Base-by-base conservation (phyloP, 2,113 vertebrate species). In the Notiomystis cincta region DNA sequence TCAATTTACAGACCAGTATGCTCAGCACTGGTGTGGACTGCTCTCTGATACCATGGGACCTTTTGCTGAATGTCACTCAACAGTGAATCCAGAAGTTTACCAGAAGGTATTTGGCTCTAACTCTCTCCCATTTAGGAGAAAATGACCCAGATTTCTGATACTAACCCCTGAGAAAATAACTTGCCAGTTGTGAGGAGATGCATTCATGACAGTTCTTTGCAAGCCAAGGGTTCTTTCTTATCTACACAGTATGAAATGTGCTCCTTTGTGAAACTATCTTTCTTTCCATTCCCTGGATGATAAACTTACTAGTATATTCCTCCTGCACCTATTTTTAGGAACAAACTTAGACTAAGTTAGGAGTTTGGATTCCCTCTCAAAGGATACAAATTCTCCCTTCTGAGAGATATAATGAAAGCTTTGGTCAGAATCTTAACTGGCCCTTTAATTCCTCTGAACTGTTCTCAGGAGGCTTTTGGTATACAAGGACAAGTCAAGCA, bases 11-110 rank as follows among this genome's bases (percentile, higher is more conserved):
- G 99, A 98, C 80, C 97, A 97, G 70, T 99, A 98, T 35, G 99
- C 99, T 15, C 92, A 98, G 89, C 97, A 98, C 78, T 99, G 99
- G 99, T 99, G 99, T 65, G 98, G 98, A 45, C 97, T 96, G 90
- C 97, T 99, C 17, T 96, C 94, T 0, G 98, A 99, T 27, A 61
- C 97, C 5, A 24, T 6, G 0, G 98, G 98, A 67, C 96, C 97
- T 65, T 99, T 99, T 83, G 95, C 98, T 54, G 44, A 71, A 22
- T 99, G 99, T 91, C 99, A 99, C 31, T 50, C 97, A 10, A 80
- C 96, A 22, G 97, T 99, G 71, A 98, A 96, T 87, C 99, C 99
- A 14, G 67, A 21, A 22, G 42, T 72, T 38, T 99, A 99, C 95
- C 92, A 98, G 92, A 97, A 98, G 88, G 99, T 99, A 97, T 47